Conservation (phyloP, 2,888 invertebrate species). For the Notodonta ziczac region DNA sequence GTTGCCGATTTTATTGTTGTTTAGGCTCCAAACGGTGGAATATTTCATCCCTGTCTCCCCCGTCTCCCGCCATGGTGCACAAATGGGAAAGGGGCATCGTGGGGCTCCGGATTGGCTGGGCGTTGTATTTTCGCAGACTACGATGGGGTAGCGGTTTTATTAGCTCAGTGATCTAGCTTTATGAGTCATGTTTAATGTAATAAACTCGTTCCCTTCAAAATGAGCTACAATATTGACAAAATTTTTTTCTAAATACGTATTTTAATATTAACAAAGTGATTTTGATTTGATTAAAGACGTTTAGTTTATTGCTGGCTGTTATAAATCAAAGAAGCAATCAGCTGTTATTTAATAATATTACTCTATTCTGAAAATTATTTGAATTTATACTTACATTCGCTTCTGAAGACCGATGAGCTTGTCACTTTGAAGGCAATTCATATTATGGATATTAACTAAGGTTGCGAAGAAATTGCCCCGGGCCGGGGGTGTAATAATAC, state of each 20-base stretch:
- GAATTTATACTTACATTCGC: neutral
- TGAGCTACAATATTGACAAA: slow-evolving; percentile 57
- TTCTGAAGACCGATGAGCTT: slow-evolving; percentile 10
- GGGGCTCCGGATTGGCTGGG: slow-evolving; percentile 54
- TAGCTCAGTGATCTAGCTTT: slow-evolving; percentile 68
- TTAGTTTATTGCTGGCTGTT: neutral
- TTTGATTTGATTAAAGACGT: neutral
- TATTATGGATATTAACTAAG: slow-evolving; percentile 23
- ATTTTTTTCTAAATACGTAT: slow-evolving; percentile 37
- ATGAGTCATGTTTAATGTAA: slow-evolving; percentile 68
- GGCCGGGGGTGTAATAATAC: slow-evolving; percentile 27
- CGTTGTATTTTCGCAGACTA: slow-evolving; percentile 58
- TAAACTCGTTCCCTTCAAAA: slow-evolving; percentile 56
- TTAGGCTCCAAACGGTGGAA: slow-evolving; percentile 48
- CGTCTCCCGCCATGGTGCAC: slow-evolving; percentile 21
- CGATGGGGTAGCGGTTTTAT: slow-evolving; percentile 62
- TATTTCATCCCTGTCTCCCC: slow-evolving; percentile 42
- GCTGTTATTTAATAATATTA: neutral
- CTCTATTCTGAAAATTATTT: neutral
- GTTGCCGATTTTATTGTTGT: slow-evolving; percentile 61
- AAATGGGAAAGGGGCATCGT: slow-evolving; percentile 44
- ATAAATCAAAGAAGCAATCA: neutral
- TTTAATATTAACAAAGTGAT: slow-evolving; percentile 24
- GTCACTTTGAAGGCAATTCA: slow-evolving; percentile 17
- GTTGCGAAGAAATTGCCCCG: slow-evolving; percentile 20